Percentiles rank a stretch among this genome's conserved stretches.
Evolutionary conservation across 2,888 invertebrate species (phyloP).

Genomic region (Microctonus hyperodae): DNA sequence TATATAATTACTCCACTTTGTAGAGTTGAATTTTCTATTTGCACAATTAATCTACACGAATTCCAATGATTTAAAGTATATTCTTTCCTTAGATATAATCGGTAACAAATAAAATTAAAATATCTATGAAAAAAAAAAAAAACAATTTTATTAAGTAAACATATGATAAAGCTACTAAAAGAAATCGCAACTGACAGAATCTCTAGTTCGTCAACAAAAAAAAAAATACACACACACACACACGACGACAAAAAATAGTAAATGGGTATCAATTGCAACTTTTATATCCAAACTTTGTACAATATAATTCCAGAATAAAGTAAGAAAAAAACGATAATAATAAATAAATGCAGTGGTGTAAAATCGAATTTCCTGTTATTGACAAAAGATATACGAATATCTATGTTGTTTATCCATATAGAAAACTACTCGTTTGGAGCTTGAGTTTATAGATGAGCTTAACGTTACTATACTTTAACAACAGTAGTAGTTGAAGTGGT

Average conservation of each 20-base stretch:
- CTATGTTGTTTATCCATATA: constrained; percentile 28
- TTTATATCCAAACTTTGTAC: neutral
- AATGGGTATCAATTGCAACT: neutral
- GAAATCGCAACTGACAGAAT: neutral
- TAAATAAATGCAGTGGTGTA: neutral
- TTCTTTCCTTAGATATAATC: neutral
- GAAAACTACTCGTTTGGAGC: constrained; percentile 27
- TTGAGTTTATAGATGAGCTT: constrained; percentile 22
- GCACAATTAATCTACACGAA: neutral
- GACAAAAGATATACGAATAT: constrained; percentile 17
- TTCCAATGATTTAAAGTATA: neutral
- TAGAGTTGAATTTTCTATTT: neutral
- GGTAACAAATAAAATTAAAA: constrained; percentile 15
- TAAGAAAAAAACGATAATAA: neutral
- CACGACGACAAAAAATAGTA: neutral
- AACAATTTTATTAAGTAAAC: neutral
- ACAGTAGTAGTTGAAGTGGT: neutral
- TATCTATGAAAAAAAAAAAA: neutral
- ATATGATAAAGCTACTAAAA: neutral
- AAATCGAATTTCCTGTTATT: neutral
- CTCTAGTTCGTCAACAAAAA: too few relatives aligned
- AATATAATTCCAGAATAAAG: neutral
- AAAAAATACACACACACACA: neutral
- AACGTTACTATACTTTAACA: constrained; percentile 13
- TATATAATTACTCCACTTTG: neutral